Evolutionary conservation across 1,140 invertebrate species (phyloP), one percentile per base, ranked within the genome.

Genomic region (Neodiprion lecontei): DNA sequence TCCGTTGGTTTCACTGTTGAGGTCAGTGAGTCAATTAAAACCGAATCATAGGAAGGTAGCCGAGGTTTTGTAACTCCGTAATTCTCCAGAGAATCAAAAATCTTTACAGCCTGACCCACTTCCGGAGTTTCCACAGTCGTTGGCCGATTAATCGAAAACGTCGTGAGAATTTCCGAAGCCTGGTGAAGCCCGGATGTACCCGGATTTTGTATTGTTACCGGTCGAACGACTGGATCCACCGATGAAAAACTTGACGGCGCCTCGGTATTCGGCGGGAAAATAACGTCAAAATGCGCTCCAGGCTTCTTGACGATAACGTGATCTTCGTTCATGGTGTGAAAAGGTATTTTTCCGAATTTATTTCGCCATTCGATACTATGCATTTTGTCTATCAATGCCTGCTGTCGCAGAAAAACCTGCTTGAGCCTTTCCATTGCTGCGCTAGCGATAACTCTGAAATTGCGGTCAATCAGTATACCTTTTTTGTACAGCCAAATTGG

Each of bases 311-410:
- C 67, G 21, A 69, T 47, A 7, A 69, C 21, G 12, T 69, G 67
- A 69, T 69, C 67, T 14, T 69, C 67, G 67, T 69, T 69, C 17
- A 21, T 21, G 40, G 67, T 69, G 40, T 69, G 7, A 47, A 14
- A 69, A 69, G 67, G 67, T 12, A 69, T 23, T 12, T 21, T 4
- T 21, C 11, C 12, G 1, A 14, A 69, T 47, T 47, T 69, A 47
- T 21, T 11, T 5, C 40, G 67, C 67, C 67, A 69, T 23, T 21
- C 67, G 67, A 69, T 8, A 21, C 53, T 61, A 17, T 61, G 53
- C 53, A 61, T 14, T 61, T 61, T 61, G 5, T 61, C n/a, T 17
- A 61, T 14, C 53, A 61, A 61, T 7, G 4, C 53, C n/a, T 61
- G 11, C 8, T 61, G 11, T 14, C n/a, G 11, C 53, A 61, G 11